phyloP scores from a whole-genome alignment of 2,797 vertebrate species.

The Tiaroga cobitis region DNA sequence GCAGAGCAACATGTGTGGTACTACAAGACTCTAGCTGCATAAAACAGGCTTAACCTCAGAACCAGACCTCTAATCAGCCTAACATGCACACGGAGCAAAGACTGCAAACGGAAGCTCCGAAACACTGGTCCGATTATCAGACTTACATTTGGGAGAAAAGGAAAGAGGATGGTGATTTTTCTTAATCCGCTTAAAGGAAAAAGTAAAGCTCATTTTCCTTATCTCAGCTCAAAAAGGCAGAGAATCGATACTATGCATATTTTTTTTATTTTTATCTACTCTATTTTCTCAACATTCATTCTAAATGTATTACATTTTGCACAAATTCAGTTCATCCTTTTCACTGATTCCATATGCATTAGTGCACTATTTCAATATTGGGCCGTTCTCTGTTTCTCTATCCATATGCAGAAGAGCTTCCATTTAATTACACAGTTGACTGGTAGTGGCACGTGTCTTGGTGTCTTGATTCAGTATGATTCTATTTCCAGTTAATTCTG shows the following conservation, averaged over 20 bases:
- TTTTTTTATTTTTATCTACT: constrained; percentile 9
- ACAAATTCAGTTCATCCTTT: not conserved
- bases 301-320: constrained; percentile 40
- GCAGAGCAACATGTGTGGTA: not conserved
- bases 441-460: constrained; percentile 24
- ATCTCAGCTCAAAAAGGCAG: constrained; percentile 49
- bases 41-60: constrained; percentile 43
- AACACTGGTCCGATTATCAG: constrained; percentile 40
- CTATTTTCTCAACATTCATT: constrained; percentile 8
- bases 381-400: constrained; percentile 19
- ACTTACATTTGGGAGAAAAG: constrained; percentile 32
- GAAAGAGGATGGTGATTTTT: constrained; percentile 43
- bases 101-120: constrained; percentile 5
- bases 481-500: constrained; percentile 5
- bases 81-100: constrained; percentile 3
- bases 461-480: constrained; percentile 19
- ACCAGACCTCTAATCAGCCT: constrained; percentile 47
- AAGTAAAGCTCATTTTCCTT: constrained; percentile 58
- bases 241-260: constrained; percentile 40
- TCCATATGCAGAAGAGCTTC: constrained; percentile 28
- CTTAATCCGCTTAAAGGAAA: constrained; percentile 52
- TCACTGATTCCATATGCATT: constrained; percentile 32
- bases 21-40: constrained; percentile 1
- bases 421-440: constrained; percentile 56
- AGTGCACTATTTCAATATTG: constrained; percentile 39